phyloP scores from a whole-genome alignment of 2,113 vertebrate species.

The Erinaceus europaeus region DNA sequence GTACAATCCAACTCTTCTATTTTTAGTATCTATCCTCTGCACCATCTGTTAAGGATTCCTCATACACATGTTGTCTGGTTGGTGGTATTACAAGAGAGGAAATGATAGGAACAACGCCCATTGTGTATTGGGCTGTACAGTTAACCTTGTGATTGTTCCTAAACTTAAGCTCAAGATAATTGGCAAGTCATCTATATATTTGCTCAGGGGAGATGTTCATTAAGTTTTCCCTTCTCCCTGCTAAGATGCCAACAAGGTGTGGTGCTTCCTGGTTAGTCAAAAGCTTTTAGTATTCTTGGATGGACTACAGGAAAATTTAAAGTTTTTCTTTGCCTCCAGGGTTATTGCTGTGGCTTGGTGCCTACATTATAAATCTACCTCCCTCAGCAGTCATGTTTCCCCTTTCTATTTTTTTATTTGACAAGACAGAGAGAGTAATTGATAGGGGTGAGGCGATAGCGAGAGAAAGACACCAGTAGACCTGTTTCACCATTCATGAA shows the following conservation, averaged over 20 bases:
- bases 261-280: neutral
- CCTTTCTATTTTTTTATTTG: too few relatives aligned
- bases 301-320: neutral
- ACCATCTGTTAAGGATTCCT: neutral
- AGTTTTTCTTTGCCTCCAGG: too few relatives aligned
- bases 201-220: neutral
- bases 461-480: too few relatives aligned
- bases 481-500: too few relatives aligned
- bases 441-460: too few relatives aligned
- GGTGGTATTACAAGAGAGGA: neutral
- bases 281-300: neutral
- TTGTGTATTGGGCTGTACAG: neutral
- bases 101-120: neutral
- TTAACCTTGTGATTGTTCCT: neutral
- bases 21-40: neutral
- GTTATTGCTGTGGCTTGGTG: too few relatives aligned
- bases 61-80: neutral
- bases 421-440: too few relatives aligned
- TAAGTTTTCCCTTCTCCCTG: neutral
- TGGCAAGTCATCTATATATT: neutral
- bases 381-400: too few relatives aligned
- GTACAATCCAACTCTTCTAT: neutral
- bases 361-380: too few relatives aligned
- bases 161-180: neutral
- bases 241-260: neutral